Base-by-base conservation (phyloP, 2,113 vertebrate genomes). In the Psephotus haematonotus region DNA sequence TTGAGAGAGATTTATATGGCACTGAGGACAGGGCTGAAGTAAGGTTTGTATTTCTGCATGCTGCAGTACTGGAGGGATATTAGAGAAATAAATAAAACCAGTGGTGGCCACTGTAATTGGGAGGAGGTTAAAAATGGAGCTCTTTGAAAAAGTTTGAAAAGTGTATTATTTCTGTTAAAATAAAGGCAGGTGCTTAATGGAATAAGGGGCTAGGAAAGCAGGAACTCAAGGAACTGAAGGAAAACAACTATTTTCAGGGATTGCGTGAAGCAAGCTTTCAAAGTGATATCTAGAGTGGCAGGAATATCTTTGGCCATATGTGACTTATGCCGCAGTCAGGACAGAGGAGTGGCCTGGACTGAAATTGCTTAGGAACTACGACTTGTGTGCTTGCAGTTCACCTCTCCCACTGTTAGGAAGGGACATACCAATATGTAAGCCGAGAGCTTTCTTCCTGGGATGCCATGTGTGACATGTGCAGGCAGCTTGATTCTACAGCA, bases 71-170 rank as follows among this genome's bases (percentile, higher is more conserved):
- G 64, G 47, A 74, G 64, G 63, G 68, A 83, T 93, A 92, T 81
- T 90, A 67, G 71, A 88, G 78, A 90, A 95, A 96, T 91, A 94
- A 93, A 88, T 95, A 96, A 91, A 92, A 35, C 16, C n/a, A 55
- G 8, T 41, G n/a, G 43, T 75, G 60, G 55, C 70, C 86, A 67
- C 27, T 75, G 7, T 70, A 88, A 67, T 35, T 47, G 79, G 60
- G 29, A 91, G 18, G 43, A 86, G 35, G 46, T 29, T 76, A 55
- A 86, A 86, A 78, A 65, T 47, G 0, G 41, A 86, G 25, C 13
- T 74, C 31, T 76, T 88, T 63, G 39, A 31, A 88, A 86, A 86
- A 86, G 57, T 52, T 74, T 68, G 57, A 62, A 44, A 93, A 76
- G n/a, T 16, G 25, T 33, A 7, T 86, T 67, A 13, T 72, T 86